Conservation (phyloP, 2,113 vertebrate genomes). For the Ranitomeya variabilis region DNA sequence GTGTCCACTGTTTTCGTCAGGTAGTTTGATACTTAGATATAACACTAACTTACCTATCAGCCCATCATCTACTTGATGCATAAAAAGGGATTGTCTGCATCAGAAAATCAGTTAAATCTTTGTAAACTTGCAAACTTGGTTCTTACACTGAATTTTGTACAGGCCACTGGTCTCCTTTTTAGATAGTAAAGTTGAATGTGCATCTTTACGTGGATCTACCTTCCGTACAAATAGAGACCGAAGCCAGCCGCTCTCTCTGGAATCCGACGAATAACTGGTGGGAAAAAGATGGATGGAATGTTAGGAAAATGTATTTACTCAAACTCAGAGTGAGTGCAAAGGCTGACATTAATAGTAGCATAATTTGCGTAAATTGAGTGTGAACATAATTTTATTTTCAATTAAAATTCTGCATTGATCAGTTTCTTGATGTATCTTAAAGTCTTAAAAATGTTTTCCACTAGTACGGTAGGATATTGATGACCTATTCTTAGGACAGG, state of each 20-base stretch:
- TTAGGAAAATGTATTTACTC: neutral
- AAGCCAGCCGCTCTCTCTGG: constrained; percentile 86
- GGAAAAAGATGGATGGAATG: neutral
- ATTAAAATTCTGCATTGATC: too few relatives aligned
- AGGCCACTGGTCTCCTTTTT: constrained; percentile 94
- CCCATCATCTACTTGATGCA: neutral
- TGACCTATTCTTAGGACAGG: too few relatives aligned
- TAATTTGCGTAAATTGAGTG: too few relatives aligned
- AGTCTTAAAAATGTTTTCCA: too few relatives aligned
- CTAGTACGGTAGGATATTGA: too few relatives aligned
- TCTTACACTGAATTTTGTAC: constrained; percentile 96
- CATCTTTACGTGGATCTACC: constrained; percentile 91
- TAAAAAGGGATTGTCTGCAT: neutral
- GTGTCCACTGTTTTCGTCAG: too few relatives aligned
- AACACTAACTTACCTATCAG: too few relatives aligned
- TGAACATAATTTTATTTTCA: too few relatives aligned
- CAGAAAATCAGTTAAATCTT: neutral
- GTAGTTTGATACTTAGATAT: neutral
- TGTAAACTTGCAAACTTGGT: neutral
- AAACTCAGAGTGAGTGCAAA: neutral
- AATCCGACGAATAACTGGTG: constrained; percentile 72
- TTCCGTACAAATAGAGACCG: constrained; percentile 91
- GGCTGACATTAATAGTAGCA: neutral
- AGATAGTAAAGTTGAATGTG: constrained; percentile 94
- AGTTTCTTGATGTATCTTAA: too few relatives aligned